Evolutionary conservation across 2,113 vertebrate species (phyloP).

Genomic region (Microcebus murinus): DNA sequence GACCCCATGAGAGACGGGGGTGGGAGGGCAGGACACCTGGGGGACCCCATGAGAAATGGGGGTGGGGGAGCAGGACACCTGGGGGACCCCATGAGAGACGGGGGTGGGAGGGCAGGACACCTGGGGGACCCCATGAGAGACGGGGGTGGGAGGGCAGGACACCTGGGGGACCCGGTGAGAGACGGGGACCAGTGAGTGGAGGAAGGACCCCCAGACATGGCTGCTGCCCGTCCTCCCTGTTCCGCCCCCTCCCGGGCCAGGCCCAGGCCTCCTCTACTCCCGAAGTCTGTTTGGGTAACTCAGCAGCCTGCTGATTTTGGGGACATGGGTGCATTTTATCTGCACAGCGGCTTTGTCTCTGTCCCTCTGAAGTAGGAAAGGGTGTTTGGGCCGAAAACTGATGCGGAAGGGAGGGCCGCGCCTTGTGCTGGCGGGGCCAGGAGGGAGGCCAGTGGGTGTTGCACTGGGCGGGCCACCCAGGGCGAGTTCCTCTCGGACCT

Average conservation of each 20-base stretch:
- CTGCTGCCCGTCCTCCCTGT: neutral
- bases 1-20: neutral
- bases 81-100: fast-evolving
- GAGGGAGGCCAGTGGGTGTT: neutral
- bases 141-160: no score
- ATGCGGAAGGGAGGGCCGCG: constrained; percentile 67
- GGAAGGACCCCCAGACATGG: neutral
- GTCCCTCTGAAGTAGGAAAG: constrained; percentile 77
- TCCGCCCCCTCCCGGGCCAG: neutral
- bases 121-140: neutral
- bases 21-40: neutral
- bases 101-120: no score
- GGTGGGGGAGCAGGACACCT: neutral
- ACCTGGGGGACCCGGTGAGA: neutral
- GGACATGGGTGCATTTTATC: constrained; percentile 66
- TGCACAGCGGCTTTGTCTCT: neutral
- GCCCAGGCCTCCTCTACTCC: neutral
- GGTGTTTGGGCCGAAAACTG: constrained; percentile 63
- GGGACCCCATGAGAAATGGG: fast-evolving
- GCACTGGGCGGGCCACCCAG: neutral
- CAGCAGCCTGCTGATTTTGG: constrained; percentile 61
- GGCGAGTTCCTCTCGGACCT: neutral
- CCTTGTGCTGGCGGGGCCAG: neutral
- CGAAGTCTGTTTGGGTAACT: neutral
- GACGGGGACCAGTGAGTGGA: neutral